Evolutionary conservation across 2,113 vertebrate species (phyloP).

Genomic region (Anarrhichthys ocellatus): DNA sequence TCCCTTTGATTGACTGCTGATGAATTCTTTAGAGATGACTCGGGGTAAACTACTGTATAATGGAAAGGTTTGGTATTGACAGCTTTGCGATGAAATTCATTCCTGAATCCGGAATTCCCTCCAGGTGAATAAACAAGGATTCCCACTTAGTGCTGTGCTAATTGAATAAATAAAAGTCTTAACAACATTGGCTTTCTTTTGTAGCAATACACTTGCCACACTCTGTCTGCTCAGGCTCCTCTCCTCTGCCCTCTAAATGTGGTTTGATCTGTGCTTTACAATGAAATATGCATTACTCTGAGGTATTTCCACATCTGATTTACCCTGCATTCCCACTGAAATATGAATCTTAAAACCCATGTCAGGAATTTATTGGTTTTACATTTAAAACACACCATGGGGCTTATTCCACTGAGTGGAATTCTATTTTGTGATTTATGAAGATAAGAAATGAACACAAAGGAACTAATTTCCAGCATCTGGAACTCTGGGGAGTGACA

Average conservation of each 20-base stretch:
- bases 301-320: conserved; percentile 67
- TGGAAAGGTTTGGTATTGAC: conserved; percentile 78
- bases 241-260: conserved; percentile 40
- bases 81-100: conserved; percentile 68
- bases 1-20: conserved; percentile 81
- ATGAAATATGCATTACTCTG: conserved; percentile 80
- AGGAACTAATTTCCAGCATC: conserved; percentile 62
- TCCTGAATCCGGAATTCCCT: conserved; percentile 69
- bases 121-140: conserved; percentile 71
- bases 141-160: conserved; percentile 62
- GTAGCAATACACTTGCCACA: conserved; percentile 14
- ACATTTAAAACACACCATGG: conserved; percentile 56
- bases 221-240: conserved; percentile 9
- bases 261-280: conserved; percentile 54
- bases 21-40: conserved; percentile 77
- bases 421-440: conserved; percentile 61
- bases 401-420: conserved; percentile 47
- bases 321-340: conserved; percentile 49
- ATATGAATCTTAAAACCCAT: conserved; percentile 65
- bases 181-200: conserved; percentile 64
- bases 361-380: conserved; percentile 69
- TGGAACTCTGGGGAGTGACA: conserved; percentile 48
- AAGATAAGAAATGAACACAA: conserved; percentile 57
- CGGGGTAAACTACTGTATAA: conserved; percentile 78
- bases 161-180: conserved; percentile 75